Conservation (phyloP, 2,113 vertebrate species). For the Zosterops lateralis region DNA sequence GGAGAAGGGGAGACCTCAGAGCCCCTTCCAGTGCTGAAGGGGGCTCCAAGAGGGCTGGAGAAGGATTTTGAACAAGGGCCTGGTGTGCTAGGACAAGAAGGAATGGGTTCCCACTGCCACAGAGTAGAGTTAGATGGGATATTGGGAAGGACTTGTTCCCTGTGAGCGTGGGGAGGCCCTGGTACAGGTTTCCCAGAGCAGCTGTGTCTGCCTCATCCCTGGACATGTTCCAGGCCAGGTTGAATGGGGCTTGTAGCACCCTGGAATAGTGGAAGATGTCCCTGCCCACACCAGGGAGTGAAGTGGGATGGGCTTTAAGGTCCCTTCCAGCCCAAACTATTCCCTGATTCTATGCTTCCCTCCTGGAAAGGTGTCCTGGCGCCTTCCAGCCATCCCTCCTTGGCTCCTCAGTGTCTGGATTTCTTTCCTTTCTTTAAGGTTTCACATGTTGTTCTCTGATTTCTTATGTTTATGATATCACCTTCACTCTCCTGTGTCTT, state of each 20-base stretch:
- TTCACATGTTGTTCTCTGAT: accelerated
- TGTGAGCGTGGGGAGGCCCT: background rate
- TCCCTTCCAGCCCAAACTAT: background rate
- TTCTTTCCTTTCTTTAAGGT: background rate
- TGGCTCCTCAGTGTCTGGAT: background rate
- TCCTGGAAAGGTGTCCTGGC: accelerated
- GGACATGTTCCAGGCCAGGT: accelerated
- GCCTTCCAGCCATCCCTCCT: background rate
- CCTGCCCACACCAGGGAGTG: no score
- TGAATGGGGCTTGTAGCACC: accelerated
- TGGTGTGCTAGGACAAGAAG: background rate
- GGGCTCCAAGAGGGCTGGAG: background rate
- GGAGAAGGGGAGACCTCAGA: background rate
- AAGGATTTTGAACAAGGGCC: background rate
- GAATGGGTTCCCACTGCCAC: background rate
- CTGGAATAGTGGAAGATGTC: background rate
- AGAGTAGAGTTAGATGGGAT: background rate
- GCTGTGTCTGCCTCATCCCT: background rate
- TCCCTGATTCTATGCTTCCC: accelerated
- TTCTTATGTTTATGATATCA: accelerated
- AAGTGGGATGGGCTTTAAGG: background rate
- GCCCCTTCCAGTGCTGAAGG: background rate
- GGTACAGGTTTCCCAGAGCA: background rate
- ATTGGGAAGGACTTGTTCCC: background rate
- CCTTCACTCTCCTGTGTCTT: background rate